phyloP scores from a whole-genome alignment of 2,888 invertebrate species.

The Sympetrum striolatum region DNA sequence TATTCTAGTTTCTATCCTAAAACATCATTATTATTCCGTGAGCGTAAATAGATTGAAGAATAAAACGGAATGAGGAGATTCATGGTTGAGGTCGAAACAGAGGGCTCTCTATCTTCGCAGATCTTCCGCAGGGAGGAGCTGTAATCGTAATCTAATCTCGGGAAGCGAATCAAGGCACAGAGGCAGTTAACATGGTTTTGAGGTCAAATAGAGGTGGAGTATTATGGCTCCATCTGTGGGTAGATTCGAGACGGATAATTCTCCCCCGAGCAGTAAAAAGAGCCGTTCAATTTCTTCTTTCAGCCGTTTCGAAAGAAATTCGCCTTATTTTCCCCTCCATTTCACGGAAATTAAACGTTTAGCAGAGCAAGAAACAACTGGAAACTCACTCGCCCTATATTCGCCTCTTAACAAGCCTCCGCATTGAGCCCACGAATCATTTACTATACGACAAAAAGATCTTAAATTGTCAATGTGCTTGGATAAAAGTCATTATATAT shows the following conservation, averaged over 20 bases:
- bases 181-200: conserved; percentile 37
- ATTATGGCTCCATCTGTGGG: neutral
- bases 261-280: neutral
- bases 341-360: neutral
- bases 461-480: too few relatives aligned
- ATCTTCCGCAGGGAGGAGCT: conserved; percentile 21
- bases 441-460: too few relatives aligned
- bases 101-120: neutral
- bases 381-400: too few relatives aligned
- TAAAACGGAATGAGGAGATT: too few relatives aligned
- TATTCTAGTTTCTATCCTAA: too few relatives aligned
- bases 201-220: conserved; percentile 21
- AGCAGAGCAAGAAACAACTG: too few relatives aligned
- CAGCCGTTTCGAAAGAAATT: neutral
- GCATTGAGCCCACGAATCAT: too few relatives aligned
- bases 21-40: too few relatives aligned
- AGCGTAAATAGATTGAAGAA: too few relatives aligned
- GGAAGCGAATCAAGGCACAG: conserved; percentile 32
- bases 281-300: neutral
- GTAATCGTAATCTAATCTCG: conserved; percentile 43
- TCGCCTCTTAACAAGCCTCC: too few relatives aligned
- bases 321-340: neutral
- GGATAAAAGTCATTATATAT: too few relatives aligned
- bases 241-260: neutral
- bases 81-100: too few relatives aligned